Base-by-base conservation (phyloP, 23 tunicate species). In the Styela clava region DNA sequence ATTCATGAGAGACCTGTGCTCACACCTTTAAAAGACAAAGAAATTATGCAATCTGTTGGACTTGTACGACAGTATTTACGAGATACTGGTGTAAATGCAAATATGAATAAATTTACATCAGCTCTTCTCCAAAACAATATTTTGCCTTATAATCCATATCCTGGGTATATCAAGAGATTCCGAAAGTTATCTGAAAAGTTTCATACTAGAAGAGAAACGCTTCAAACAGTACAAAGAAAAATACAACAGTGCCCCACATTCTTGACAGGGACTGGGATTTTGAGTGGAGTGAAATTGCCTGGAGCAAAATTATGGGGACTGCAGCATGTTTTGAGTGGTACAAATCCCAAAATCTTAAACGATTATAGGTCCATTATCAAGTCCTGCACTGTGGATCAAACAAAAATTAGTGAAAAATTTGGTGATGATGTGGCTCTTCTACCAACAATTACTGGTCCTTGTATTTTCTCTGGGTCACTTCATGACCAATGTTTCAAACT, bases 91-190 rank as follows among this genome's bases (percentile, higher is more conserved):
- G 61, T 89, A 24, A 69, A 32, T 19, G 62, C 52, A n/a, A 63
- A 72, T 24, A 81, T 89, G 89, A 61, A 74, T 33, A 69, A 67
- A 24, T 28, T 89, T 18, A 89, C 95, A 34, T 12, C 78, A 34
- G 81, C 74, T 16, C 83, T 89, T 2, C 79, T 89, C 3, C 86
- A 76, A 76, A 82, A 74, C 21, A 68, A 85, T 16, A 25, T 73
- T 2, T 74, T 89, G 33, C 95, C 95, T 0, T 89, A 89, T 83
- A 89, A 89, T 85, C 95, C 95, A 20, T 89, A 89, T 72, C 95
- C 95, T 52, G 89, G 86, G n/a, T 89, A 69, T 62, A 74, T 89
- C 35, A 52, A 34, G 52, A 64, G 89, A 35, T 85, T 85, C 74
- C 29, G 82, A 23, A 67, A 78, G 37, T 27, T 89, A 31, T 62